Evolutionary conservation across 2,888 invertebrate species (phyloP).

Genomic region (Dione vanillae): DNA sequence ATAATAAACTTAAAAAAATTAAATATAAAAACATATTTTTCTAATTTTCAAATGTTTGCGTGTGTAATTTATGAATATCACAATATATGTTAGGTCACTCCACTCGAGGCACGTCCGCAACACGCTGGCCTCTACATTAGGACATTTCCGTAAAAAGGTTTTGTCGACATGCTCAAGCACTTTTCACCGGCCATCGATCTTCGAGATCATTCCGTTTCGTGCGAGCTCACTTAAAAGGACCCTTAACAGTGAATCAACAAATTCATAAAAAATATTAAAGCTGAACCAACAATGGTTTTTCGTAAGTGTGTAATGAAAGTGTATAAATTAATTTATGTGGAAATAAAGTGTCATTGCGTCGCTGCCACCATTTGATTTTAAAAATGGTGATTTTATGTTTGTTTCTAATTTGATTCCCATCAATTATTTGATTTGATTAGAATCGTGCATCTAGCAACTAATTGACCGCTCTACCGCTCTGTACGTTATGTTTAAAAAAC

Average conservation of each 20-base stretch:
- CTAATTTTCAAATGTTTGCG: background rate
- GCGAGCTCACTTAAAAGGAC: conserved; percentile 43
- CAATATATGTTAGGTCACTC: conserved; percentile 14
- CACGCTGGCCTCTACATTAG: conserved; percentile 36
- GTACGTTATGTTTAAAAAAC: no score
- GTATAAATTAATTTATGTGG: no score
- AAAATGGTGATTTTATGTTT: no score
- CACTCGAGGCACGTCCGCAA: conserved; percentile 31
- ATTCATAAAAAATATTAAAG: conserved; percentile 24
- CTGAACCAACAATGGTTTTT: background rate
- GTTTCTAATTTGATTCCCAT: no score
- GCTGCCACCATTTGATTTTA: no score
- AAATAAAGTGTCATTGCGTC: no score
- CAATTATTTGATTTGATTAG: no score
- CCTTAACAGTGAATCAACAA: conserved; percentile 45
- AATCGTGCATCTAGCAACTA: no score
- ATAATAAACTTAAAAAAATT: no score
- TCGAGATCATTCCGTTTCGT: conserved; percentile 48
- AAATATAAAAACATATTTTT: background rate
- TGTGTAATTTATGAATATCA: conserved; percentile 14
- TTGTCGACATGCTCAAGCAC: conserved; percentile 40
- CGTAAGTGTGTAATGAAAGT: background rate
- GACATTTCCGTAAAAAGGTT: conserved; percentile 44
- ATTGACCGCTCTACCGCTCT: no score
- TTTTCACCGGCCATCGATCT: conserved; percentile 47